These are phyloP conservation scores for Anseranas semipalmata DNA, from an alignment of 2,113 vertebrate genomes.

Conservation along the genomic window DNA sequence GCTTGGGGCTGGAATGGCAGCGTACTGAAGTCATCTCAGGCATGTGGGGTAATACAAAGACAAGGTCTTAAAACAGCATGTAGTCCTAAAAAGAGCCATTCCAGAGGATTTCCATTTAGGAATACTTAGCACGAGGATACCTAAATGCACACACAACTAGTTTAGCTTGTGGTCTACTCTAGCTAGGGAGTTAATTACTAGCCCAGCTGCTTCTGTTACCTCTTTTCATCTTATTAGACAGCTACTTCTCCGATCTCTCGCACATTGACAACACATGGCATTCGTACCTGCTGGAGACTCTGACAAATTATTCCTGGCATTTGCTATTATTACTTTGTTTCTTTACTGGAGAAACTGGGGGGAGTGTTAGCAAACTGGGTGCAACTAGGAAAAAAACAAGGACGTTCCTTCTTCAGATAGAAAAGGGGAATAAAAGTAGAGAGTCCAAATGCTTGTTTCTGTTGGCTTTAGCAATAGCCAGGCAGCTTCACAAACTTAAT, in stretches of 20 bases:
- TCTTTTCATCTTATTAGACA: conserved; percentile 1
- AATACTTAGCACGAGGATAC: background rate
- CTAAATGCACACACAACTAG: conserved; percentile 3
- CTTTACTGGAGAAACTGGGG: background rate
- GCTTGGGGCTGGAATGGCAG: background rate
- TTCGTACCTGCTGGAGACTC: conserved; percentile 5
- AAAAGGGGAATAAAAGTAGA: background rate
- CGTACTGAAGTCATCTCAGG: background rate
- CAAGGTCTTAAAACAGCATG: background rate
- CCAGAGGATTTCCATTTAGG: conserved; percentile 41
- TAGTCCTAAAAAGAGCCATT: conserved; percentile 46
- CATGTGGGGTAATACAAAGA: background rate
- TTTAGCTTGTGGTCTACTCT: background rate
- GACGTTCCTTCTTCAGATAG: background rate
- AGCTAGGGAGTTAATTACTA: background rate
- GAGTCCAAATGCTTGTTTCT: background rate
- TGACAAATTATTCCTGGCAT: conserved; percentile 32
- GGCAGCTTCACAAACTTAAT: background rate
- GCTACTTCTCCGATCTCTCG: conserved; percentile 9
- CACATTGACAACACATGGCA: background rate
- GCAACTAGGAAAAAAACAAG: background rate
- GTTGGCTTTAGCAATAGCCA: conserved; percentile 15
- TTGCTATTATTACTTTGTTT: background rate
- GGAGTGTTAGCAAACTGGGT: background rate
- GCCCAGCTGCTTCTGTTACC: background rate